Conservation (phyloP, 1,140 invertebrate genomes). For the Papilio polyxenes region DNA sequence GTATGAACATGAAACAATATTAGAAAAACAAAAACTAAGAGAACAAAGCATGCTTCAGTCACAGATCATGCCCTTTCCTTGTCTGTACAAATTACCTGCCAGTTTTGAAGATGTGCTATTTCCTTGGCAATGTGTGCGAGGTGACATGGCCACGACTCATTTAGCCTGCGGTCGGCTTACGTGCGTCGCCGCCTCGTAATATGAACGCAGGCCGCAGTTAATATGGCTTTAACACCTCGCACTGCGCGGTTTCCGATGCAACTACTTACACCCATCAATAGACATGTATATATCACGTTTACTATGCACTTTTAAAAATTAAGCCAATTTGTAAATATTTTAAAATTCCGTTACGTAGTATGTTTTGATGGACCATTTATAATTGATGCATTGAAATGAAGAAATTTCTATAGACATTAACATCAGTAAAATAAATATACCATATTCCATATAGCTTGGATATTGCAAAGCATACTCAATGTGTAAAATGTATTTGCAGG, state of each 20-base stretch:
- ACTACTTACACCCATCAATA: slow-evolving; percentile 30
- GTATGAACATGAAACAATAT: background rate
- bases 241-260: slow-evolving; percentile 40
- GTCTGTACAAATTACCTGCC: background rate
- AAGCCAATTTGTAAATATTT: background rate
- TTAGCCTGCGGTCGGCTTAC: slow-evolving; percentile 43
- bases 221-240: slow-evolving; percentile 53
- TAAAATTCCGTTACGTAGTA: background rate
- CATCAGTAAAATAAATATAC: too few relatives aligned
- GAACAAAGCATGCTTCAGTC: background rate
- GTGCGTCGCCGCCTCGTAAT: slow-evolving; percentile 27
- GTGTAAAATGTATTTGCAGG: background rate
- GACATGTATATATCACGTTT: slow-evolving; percentile 1
- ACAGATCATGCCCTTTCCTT: background rate
- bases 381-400: background rate
- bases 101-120: slow-evolving; percentile 17
- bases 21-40: background rate
- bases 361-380: too few relatives aligned
- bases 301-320: background rate
- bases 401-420: background rate
- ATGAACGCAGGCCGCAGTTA: slow-evolving; percentile 51
- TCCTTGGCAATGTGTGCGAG: slow-evolving; percentile 27
- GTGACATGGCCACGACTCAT: slow-evolving; percentile 38
- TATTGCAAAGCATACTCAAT: background rate
- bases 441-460: too few relatives aligned